Evolutionary conservation across 2,797 vertebrate genomes (phyloP), one percentile per base, ranked within the genome.

Genomic region (Apodemus agrarius): DNA sequence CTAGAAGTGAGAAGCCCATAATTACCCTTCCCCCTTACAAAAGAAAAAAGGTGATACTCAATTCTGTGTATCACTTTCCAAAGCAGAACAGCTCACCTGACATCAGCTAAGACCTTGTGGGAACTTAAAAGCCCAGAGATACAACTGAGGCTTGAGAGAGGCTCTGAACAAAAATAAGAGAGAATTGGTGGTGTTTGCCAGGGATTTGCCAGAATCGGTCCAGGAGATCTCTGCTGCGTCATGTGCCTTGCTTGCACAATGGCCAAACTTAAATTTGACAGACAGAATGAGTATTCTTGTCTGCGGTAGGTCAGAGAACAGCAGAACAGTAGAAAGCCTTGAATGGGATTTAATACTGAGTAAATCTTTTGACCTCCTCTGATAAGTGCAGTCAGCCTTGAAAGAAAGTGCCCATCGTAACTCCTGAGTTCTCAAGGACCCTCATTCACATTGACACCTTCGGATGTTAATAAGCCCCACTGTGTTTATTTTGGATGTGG

Each of bases 401-500:
- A 93, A 37, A 91, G 81, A 96, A 94, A 91, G 72, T 91, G 76
- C 88, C 84, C n/a, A 2, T 7, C 16, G 78, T 75, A 52, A 92
- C 74, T 43, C 80, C 78, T 92, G 93, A 12, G 63, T 97, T 95
- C 95, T 90, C 89, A 91, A 79, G 37, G 69, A 89, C 97, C 97
- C 91, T 91, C 2, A 54, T 96, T 92, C 97, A 95, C 93, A 79
- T 49, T 91, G 96, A 97, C 97, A 95, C 96, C 97, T 94, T 89
- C 63, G 93, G 97, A 96, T 94, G 9, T 19, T 57, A 95, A 96
- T 49, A 97, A 96, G 88, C 95, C 96, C 95, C 93, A 67, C 26
- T 63, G 57, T 98, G 84, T 98, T 98, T 98, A 97, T 98, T 98
- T 98, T 98, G 98, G 97, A 97, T 97, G 97, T 94, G 93, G 95